Base-by-base conservation (phyloP, 1,140 invertebrate genomes). In the Drosophila azteca region DNA sequence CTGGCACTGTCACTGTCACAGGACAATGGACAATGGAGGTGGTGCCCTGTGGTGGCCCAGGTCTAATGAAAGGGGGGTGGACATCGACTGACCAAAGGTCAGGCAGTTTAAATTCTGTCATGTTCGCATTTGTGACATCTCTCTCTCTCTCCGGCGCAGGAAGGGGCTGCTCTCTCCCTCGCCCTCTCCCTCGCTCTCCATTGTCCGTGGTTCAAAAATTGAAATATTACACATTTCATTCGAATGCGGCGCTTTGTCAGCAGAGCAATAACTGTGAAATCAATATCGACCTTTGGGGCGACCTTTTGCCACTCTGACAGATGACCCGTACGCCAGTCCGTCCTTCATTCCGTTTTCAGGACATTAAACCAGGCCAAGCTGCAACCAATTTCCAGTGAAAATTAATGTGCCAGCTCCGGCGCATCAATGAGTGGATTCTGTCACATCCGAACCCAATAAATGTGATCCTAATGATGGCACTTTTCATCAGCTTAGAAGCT, bases 191-290 rank as follows among this genome's bases (percentile, higher is more conserved):
- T 13, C 20, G n/a, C 57, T 53, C 49, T 41, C 61, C 17, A 48
- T 63, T 62, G 50, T 48, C 48, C 43, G 41, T 31, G 44, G 44
- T 53, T 80, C 43, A 83, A 88, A 84, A 88, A 88, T 88, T 88
- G 83, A 88, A 88, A 88, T 88, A 88, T 88, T 88, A 83, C 76
- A 83, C 83, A 85, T 77, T 84, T 73, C 64, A 84, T 68, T 82
- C 52, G 63, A 74, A 74, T 70, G 31, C 54, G 50, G 6, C 48
- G 57, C 72, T 45, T 60, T 69, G 72, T 77, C 62, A 66, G 61
- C 59, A 66, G 9, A 13, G 69, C 68, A 75, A 85, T 80, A 80
- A 66, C 77, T 81, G 70, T 75, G 69, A 79, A 78, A 63, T 77
- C 55, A 65, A 69, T 65, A 81, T 79, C 64, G 66, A 67, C 64